These are phyloP conservation scores for Cynaeus angustus DNA, from an alignment of 2,888 invertebrate genomes.

Conservation along the genomic window DNA sequence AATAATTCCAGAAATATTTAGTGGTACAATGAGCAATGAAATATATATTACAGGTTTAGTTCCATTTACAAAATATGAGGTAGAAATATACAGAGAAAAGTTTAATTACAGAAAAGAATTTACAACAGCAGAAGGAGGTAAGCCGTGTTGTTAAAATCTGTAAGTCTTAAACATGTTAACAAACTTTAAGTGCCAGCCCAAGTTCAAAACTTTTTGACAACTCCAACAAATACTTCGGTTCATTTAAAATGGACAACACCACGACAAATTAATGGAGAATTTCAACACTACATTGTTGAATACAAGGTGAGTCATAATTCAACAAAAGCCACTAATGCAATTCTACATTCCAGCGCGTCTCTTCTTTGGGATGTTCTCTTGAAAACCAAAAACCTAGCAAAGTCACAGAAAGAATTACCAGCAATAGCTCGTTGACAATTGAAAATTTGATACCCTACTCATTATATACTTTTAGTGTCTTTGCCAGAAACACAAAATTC, in stretches of 20 bases:
- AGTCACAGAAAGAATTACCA: neutral
- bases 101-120: slow-evolving; percentile 6
- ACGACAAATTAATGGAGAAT: slow-evolving; percentile 1
- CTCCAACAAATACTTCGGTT: neutral
- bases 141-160: neutral
- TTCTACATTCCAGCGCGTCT: slow-evolving; percentile 4
- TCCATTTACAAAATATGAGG: slow-evolving; percentile 4
- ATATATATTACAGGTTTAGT: neutral
- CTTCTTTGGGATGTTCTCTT: neutral
- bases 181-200: neutral
- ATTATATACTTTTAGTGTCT: slow-evolving; percentile 8
- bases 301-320: slow-evolving; percentile 6
- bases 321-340: neutral
- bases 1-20: neutral
- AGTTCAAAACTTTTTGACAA: neutral
- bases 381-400: neutral
- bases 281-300: slow-evolving; percentile 17
- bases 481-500: slow-evolving; percentile 19
- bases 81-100: neutral
- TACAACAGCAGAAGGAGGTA: slow-evolving; percentile 20
- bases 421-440: neutral
- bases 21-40: neutral
- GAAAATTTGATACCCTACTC: slow-evolving; percentile 9
- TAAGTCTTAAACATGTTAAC: neutral
- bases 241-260: slow-evolving; percentile 21